Evolutionary conservation across 2,113 vertebrate species (phyloP).

Genomic region (Odocoileus virginianus): DNA sequence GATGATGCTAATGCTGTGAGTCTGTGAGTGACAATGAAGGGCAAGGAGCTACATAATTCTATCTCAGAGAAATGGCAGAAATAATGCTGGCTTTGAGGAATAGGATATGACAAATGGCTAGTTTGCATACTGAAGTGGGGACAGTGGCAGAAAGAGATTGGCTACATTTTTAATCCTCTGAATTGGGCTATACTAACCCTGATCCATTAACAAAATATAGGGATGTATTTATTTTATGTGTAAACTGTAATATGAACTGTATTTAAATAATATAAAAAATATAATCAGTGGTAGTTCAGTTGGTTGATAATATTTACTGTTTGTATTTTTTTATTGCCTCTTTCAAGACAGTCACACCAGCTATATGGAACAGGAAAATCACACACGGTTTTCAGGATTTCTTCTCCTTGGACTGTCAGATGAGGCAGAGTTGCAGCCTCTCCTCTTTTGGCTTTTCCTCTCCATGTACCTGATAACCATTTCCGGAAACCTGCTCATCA

Average conservation of each 20-base stretch:
- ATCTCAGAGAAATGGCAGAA: neutral
- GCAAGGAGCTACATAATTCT: neutral
- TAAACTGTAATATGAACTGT: neutral
- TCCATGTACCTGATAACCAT: neutral
- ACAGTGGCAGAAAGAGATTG: neutral
- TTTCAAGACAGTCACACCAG: neutral
- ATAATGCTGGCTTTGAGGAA: neutral
- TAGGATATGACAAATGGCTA: accelerated
- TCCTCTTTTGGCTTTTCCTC: neutral
- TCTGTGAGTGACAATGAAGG: neutral
- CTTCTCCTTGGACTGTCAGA: neutral
- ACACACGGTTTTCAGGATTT: neutral
- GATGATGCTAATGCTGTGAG: neutral
- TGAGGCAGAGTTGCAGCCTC: neutral
- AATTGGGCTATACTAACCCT: neutral
- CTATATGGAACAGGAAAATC: neutral
- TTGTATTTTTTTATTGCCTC: neutral
- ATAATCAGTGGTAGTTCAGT: neutral
- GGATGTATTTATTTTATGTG: neutral
- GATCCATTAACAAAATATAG: neutral
- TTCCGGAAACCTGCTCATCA: neutral
- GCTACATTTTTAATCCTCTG: neutral
- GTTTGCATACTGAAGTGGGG: neutral
- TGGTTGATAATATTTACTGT: neutral
- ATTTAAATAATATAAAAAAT: neutral